Conservation (phyloP, 2,113 vertebrate genomes). For the Sula dactylatra region DNA sequence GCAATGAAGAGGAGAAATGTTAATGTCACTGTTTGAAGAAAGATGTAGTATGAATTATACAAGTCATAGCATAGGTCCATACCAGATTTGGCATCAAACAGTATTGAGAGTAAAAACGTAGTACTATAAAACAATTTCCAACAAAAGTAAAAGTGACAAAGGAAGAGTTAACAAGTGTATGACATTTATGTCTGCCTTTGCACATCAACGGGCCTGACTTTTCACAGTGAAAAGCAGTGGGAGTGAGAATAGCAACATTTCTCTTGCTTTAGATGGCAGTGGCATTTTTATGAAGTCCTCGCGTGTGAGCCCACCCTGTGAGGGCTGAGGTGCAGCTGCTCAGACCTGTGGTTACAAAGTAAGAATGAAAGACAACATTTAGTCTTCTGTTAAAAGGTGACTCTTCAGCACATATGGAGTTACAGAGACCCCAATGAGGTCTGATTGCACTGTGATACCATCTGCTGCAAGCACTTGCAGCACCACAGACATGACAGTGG, state of each 20-base stretch:
- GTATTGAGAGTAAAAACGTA: neutral
- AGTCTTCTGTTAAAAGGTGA: neutral
- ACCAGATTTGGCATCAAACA: neutral
- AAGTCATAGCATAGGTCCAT: neutral
- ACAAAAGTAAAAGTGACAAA: neutral
- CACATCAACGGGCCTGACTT: neutral
- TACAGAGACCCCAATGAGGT: neutral
- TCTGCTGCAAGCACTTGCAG: neutral
- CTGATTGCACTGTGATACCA: neutral
- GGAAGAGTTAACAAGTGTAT: neutral
- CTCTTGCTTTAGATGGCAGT: neutral
- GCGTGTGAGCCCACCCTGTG: neutral
- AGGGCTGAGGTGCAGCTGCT: neutral
- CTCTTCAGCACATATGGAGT: neutral
- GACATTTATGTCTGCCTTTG: neutral
- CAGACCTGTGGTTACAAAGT: neutral
- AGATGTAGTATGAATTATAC: neutral
- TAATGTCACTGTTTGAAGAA: neutral
- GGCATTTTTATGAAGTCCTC: neutral
- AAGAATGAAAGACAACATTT: neutral
- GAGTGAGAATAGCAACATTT: neutral
- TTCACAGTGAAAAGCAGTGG: neutral
- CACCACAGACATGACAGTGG: neutral
- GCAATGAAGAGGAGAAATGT: neutral
- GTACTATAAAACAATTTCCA: neutral